A percentile compares a stretch with the other conserved stretches of the same genome.
Evolutionary conservation across 2,888 invertebrate genomes (phyloP).

Genomic region (Cyclophora punctaria): DNA sequence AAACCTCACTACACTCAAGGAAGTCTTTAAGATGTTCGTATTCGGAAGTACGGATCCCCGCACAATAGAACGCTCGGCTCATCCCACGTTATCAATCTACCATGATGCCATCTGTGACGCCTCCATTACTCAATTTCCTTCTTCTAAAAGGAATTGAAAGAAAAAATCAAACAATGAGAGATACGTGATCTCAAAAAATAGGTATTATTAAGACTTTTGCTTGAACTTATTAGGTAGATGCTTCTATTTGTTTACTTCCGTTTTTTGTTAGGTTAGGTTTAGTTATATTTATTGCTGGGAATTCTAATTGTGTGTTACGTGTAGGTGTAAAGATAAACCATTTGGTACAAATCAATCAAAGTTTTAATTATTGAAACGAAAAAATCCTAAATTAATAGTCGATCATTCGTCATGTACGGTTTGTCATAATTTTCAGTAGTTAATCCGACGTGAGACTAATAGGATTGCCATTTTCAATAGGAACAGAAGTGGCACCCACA

Average conservation of each 20-base stretch:
- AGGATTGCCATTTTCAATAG: constrained; percentile 2
- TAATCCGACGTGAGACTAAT: background rate
- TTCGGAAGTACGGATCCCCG: constrained; percentile 14
- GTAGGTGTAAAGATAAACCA: no score
- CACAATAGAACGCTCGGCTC: constrained; percentile 52
- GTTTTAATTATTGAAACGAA: no score
- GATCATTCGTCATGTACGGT: background rate
- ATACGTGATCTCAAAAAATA: constrained; percentile 17
- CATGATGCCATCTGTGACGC: constrained; percentile 73
- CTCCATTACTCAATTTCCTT: constrained; percentile 71
- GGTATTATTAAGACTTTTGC: constrained; percentile 1
- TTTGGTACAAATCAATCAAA: no score
- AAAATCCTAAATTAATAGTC: background rate
- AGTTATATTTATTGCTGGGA: no score
- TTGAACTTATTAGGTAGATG: no score
- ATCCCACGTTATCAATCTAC: constrained; percentile 70
- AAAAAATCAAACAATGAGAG: constrained; percentile 2
- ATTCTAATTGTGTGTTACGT: no score
- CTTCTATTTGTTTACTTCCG: no score
- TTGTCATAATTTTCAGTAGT: background rate
- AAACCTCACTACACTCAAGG: constrained; percentile 16
- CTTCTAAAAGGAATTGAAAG: constrained; percentile 50
- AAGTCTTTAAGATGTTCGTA: constrained; percentile 19
- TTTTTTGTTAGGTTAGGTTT: no score
- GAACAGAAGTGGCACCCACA: constrained; percentile 28